Evolutionary conservation across 2,888 invertebrate genomes (phyloP).

Genomic region (Conistra vaccinii): DNA sequence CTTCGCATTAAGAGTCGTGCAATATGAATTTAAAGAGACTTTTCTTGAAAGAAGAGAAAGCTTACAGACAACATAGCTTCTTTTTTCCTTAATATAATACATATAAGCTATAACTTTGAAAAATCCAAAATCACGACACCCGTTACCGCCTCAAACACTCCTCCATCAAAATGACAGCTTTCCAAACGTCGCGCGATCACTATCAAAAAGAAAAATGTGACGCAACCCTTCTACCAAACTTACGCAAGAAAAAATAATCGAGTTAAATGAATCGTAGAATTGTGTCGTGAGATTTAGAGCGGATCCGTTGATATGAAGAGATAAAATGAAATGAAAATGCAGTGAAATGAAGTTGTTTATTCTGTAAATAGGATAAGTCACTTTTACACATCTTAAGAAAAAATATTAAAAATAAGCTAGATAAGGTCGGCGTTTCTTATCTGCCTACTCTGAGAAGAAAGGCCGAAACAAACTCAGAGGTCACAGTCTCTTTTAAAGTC

Average conservation of each 20-base stretch:
- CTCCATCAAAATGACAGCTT: not conserved
- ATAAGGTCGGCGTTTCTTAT: no score
- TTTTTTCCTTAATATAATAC: not conserved
- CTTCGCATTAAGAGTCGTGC: no score
- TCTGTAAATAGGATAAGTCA: no score
- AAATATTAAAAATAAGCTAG: no score
- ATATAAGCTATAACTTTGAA: no score
- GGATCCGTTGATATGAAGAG: slow-evolving; percentile 1
- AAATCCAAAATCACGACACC: no score
- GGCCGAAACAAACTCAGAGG: no score
- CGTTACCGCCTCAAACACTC: not conserved
- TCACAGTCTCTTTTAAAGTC: no score
- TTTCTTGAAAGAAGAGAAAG: not conserved
- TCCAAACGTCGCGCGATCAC: not conserved
- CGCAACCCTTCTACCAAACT: not conserved
- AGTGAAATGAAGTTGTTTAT: no score
- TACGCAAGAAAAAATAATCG: slow-evolving; percentile 12
- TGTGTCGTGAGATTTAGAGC: slow-evolving; percentile 14
- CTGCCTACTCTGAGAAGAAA: no score
- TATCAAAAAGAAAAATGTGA: slow-evolving; percentile 1
- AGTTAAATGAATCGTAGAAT: slow-evolving; percentile 28
- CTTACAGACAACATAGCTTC: not conserved
- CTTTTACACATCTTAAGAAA: no score
- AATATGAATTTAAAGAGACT: not conserved
- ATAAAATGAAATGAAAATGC: not conserved